Percentiles rank a stretch among this genome's conserved stretches.
phyloP scores from a whole-genome alignment of 2,888 invertebrate genomes.

The Cephus runcator region DNA sequence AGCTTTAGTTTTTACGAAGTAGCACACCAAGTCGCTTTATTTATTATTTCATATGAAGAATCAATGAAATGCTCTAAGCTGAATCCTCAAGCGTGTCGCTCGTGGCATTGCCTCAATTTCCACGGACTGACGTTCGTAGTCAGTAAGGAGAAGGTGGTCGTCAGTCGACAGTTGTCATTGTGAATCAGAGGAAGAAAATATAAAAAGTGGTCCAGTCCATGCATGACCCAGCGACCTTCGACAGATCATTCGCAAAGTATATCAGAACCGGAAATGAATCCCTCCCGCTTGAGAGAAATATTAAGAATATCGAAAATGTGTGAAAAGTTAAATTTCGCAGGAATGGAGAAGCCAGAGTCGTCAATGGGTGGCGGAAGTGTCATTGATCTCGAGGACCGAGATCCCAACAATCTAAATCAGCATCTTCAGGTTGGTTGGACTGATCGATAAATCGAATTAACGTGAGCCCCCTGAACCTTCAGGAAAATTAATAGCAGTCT shows the following conservation, averaged over 20 bases:
- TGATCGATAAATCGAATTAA: no score
- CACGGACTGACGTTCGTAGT: no score
- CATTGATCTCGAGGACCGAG: constrained; percentile 74
- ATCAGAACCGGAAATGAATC: constrained; percentile 16
- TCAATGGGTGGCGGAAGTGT: constrained; percentile 62
- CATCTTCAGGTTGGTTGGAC: constrained; percentile 73
- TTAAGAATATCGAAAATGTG: constrained; percentile 38
- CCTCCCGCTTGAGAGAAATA: constrained; percentile 36
- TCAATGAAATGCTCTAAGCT: constrained; percentile 23
- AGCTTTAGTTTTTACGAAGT: not conserved
- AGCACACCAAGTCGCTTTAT: not conserved
- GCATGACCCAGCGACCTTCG: no score
- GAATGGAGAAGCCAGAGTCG: constrained; percentile 59
- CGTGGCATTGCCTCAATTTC: constrained; percentile 22
- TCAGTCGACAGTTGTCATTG: constrained; percentile 14
- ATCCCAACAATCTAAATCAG: constrained; percentile 76
- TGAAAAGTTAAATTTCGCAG: constrained; percentile 45
- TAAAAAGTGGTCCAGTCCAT: no score
- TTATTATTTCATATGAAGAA: constrained; percentile 35
- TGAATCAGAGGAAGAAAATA: constrained; percentile 3
- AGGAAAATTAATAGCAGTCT: no score
- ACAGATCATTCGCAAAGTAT: no score
- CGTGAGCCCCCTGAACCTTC: no score
- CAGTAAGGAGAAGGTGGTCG: not conserved
- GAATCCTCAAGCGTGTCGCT: constrained; percentile 22